These are phyloP conservation scores for Oscheius onirici DNA, from an alignment of 2,888 invertebrate species.

Conservation along the genomic window DNA sequence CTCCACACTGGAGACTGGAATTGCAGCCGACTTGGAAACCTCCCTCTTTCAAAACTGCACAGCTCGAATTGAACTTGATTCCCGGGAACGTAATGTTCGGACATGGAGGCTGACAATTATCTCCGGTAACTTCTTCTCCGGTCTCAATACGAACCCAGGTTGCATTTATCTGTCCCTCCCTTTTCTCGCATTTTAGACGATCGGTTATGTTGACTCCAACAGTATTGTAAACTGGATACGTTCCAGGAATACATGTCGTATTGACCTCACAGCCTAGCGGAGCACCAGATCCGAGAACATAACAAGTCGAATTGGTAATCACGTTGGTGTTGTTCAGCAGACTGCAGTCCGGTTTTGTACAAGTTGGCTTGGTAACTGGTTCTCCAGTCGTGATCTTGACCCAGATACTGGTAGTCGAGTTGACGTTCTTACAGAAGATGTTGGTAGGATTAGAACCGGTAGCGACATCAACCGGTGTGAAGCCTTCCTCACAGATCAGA, in stretches of 20 bases:
- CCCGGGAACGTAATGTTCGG: not conserved
- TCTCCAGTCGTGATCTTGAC: not conserved
- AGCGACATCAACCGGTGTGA: not conserved
- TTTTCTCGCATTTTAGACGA: no score
- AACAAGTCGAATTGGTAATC: not conserved
- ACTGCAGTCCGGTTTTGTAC: not conserved
- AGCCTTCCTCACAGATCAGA: conserved; percentile 2
- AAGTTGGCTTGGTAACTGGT: not conserved
- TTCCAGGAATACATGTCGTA: conserved; percentile 1
- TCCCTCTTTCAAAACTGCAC: not conserved
- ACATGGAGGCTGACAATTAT: not conserved
- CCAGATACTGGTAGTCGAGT: not conserved
- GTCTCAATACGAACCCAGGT: not conserved
- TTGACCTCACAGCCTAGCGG: not conserved
- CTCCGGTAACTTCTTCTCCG: not conserved
- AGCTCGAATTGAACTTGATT: not conserved
- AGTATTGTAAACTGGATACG: not conserved
- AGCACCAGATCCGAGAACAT: not conserved
- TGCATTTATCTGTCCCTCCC: not conserved
- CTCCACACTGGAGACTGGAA: not conserved
- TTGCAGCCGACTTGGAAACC: conserved; percentile 10
- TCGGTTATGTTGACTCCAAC: no score
- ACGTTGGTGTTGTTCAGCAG: not conserved
- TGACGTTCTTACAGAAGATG: not conserved
- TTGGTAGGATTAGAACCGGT: not conserved